Conservation (phyloP, 2,113 vertebrate species). For the Anarhynchus alexandrinus region DNA sequence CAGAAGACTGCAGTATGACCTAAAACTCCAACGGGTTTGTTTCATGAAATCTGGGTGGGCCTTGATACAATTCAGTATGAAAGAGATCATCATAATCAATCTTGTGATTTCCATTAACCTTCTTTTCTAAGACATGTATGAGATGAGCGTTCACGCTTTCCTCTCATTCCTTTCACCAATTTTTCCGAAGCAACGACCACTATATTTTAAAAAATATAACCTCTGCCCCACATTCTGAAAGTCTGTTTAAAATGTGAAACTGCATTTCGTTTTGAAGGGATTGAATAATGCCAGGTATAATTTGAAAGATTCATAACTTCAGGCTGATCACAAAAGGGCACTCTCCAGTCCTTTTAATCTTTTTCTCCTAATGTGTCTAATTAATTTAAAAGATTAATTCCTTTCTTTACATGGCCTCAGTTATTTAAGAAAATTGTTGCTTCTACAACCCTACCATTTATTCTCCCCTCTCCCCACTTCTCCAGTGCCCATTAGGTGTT, state of each 20-base stretch:
- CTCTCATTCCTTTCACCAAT: background rate
- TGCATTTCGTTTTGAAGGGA: background rate
- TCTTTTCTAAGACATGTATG: background rate
- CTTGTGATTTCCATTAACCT: background rate
- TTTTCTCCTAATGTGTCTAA: background rate
- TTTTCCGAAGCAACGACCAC: background rate
- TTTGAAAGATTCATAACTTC: background rate
- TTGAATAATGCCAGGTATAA: background rate
- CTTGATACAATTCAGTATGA: background rate
- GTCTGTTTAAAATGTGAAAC: background rate
- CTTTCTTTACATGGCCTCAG: background rate
- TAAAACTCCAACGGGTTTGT: background rate
- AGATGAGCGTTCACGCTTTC: background rate
- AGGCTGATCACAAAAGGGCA: conserved; percentile 1
- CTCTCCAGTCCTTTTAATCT: background rate
- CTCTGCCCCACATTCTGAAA: background rate
- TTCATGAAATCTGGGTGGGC: background rate
- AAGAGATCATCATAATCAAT: background rate
- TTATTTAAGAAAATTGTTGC: conserved; percentile 42
- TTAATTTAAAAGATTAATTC: conserved; percentile 28
- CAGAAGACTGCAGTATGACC: background rate
- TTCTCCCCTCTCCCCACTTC: background rate
- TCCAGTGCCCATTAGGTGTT: background rate
- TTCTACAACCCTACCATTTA: background rate
- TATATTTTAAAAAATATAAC: background rate